phyloP scores from a whole-genome alignment of 2,113 vertebrate species.

The Psettodes erumei region DNA sequence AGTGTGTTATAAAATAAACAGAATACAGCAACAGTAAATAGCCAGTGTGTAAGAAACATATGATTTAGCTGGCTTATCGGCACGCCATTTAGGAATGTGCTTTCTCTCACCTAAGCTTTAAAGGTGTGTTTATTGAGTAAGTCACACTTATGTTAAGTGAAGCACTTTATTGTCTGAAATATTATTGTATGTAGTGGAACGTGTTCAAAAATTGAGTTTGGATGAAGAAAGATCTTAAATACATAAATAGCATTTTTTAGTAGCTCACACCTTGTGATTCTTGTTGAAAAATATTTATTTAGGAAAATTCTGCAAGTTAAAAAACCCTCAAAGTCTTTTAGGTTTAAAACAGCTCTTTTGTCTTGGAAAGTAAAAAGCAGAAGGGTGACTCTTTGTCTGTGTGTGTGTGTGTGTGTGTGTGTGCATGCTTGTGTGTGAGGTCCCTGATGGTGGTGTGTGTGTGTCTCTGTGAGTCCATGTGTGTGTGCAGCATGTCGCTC shows the following conservation, averaged over 20 bases:
- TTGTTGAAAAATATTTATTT: background rate
- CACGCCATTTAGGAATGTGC: background rate
- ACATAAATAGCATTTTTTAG: constrained; percentile 27
- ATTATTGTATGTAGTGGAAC: background rate
- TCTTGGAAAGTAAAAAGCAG: constrained; percentile 10
- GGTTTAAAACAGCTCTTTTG: constrained; percentile 22
- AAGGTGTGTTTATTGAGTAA: constrained; percentile 16
- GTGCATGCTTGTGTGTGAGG: background rate
- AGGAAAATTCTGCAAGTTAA: background rate
- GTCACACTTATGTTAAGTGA: constrained; percentile 1
- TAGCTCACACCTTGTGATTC: background rate
- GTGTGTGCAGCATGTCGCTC: constrained; percentile 39
- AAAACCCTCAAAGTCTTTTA: too few relatives aligned
- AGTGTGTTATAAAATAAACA: constrained; percentile 15
- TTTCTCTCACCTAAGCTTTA: constrained; percentile 4
- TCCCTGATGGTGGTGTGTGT: constrained; percentile 12
- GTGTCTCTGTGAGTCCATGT: constrained; percentile 12
- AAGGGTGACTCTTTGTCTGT: background rate
- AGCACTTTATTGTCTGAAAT: constrained; percentile 25
- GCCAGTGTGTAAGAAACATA: background rate
- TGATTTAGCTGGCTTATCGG: background rate
- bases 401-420: background rate
- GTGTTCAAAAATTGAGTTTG: constrained; percentile 25
- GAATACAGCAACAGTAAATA: background rate
- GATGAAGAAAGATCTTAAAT: constrained; percentile 13